Conservation (phyloP, 1,140 invertebrate genomes). For the Pentalonia nigronervosa region DNA sequence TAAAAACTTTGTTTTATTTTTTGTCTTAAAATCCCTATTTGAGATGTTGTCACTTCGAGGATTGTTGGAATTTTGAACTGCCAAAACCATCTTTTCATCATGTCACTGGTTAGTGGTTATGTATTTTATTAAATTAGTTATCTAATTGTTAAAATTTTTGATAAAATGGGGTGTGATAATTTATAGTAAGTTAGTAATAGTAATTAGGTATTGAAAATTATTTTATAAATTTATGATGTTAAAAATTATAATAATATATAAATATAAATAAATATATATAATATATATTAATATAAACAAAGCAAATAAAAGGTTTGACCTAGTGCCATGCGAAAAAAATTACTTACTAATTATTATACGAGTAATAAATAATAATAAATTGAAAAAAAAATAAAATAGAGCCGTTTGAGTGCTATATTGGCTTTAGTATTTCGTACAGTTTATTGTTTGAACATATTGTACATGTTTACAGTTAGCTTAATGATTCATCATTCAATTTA, state of each 20-base stretch:
- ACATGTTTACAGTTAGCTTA: neutral
- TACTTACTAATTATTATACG: neutral
- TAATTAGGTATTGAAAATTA: neutral
- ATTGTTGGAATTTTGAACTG: no score
- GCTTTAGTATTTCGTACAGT: neutral
- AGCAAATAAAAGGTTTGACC: neutral
- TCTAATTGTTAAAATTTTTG: neutral
- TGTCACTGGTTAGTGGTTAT: neutral
- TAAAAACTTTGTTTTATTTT: no score
- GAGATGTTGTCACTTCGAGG: no score
- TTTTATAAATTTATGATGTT: neutral
- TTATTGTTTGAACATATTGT: neutral
- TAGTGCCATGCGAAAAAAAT: neutral
- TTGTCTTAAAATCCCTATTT: no score
- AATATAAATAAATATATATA: no score
- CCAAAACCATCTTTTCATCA: neutral
- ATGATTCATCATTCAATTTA: neutral
- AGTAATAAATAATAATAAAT: neutral
- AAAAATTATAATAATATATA: no score
- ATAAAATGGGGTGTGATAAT: neutral
- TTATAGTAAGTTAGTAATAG: neutral
- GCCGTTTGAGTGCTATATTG: neutral
- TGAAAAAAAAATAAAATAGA: no score
- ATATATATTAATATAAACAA: neutral
- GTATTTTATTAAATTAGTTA: neutral